Percentiles rank a stretch among this genome's conserved stretches.
Conservation (phyloP, 1,140 invertebrate species). For the Drosophila kepulauana region DNA sequence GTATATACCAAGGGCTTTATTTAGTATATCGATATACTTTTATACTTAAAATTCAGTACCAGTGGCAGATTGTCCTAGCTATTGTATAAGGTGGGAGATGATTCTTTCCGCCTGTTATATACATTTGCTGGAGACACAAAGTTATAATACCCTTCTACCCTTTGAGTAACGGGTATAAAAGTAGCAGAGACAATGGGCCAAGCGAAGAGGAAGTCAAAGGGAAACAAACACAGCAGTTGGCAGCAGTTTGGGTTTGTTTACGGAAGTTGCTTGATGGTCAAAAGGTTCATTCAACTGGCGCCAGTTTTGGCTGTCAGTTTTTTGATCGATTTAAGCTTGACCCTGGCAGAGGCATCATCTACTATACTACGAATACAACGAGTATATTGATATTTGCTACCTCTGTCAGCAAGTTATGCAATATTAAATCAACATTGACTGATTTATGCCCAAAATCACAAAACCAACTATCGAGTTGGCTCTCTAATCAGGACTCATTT, state of each 20-base stretch:
- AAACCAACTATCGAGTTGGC: not conserved
- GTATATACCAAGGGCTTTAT: too few relatives aligned
- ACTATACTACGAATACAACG: not conserved
- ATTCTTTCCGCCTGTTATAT: too few relatives aligned
- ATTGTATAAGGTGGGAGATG: too few relatives aligned
- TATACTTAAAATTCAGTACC: too few relatives aligned
- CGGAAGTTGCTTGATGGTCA: slow-evolving; percentile 48
- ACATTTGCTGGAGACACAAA: too few relatives aligned
- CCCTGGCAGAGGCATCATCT: slow-evolving; percentile 23
- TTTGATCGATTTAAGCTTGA: slow-evolving; percentile 69
- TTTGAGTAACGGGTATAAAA: not conserved
- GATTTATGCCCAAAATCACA: slow-evolving; percentile 1
- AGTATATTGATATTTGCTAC: slow-evolving; percentile 33
- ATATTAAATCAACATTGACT: slow-evolving; percentile 17
- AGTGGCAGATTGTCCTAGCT: too few relatives aligned
- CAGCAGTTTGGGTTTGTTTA: slow-evolving; percentile 60
- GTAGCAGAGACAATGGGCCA: not conserved
- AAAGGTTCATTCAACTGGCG: slow-evolving; percentile 57
- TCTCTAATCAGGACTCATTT: slow-evolving; percentile 5
- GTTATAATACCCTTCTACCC: too few relatives aligned
- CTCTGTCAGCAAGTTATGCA: slow-evolving; percentile 21
- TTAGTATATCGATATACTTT: too few relatives aligned
- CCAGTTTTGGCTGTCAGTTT: slow-evolving; percentile 42
- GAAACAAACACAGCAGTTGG: slow-evolving; percentile 5
- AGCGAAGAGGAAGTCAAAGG: slow-evolving; percentile 1